Evolutionary conservation across 2,888 invertebrate species (phyloP).

Genomic region (Endotricha flammealis): DNA sequence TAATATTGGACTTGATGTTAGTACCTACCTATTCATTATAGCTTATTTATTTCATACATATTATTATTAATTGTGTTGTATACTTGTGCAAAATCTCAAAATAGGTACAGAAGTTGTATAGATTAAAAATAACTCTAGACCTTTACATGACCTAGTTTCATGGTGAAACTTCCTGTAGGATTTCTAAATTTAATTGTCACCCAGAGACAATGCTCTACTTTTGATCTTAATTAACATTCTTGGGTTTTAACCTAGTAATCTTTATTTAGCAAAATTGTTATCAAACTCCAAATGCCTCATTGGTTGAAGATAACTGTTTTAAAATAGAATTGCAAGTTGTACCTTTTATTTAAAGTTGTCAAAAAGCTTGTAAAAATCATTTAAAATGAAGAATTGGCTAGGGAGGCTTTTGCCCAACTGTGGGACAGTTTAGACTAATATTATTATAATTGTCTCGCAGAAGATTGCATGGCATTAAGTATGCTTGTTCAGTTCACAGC

Average conservation of each 20-base stretch:
- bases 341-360: no score
- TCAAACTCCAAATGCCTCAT: no score
- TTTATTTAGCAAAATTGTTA: no score
- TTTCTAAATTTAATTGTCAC: conserved; percentile 59
- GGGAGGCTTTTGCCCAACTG: no score
- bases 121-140: conserved; percentile 48
- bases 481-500: no score
- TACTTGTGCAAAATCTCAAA: not conserved
- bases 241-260: conserved; percentile 13
- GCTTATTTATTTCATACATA: conserved; percentile 4
- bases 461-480: no score
- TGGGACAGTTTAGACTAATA: no score
- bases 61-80: not conserved
- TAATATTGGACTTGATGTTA: conserved; percentile 27
- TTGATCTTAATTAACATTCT: conserved; percentile 15
- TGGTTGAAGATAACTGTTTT: no score
- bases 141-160: conserved; percentile 61
- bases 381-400: no score
- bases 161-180: conserved; percentile 52
- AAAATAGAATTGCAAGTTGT: no score
- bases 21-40: conserved; percentile 20
- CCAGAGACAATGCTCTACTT: conserved; percentile 48
- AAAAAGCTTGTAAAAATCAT: no score
- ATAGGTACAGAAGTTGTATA: conserved; percentile 15
- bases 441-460: no score